Evolutionary conservation across 2,797 vertebrate species (phyloP), one percentile per base, ranked within the genome.

Genomic region (Ceryle rudis): DNA sequence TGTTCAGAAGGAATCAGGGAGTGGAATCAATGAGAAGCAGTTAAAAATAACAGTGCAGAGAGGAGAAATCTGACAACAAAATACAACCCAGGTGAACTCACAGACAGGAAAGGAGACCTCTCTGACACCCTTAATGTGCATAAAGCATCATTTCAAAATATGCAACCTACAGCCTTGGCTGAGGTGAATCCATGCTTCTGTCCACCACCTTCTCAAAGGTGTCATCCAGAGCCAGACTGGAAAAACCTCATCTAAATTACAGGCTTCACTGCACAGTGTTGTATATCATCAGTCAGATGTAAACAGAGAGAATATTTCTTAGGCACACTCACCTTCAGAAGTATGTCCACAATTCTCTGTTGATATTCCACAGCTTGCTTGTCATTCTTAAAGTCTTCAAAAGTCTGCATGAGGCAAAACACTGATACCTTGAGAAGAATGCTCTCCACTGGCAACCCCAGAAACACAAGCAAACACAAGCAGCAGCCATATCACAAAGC

Each of bases 351-450:
- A 75, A 99, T 99, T 95, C 99, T 98, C 96, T 99, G 99, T 89
- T 99, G 99, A 96, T 99, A 99, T 87, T 99, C 99, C 79, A 99
- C 98, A 72, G 99, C 99, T 98, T 99, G 99, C 90, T 99, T 99
- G 97, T 99, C 99, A 95, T 99, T 99, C 97, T 99, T 99, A 91
- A 99, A 99, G 97, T 99, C 99, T 97, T 99, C 99, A 98, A 99
- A 99, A 33, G 99, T 99, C 99, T 99, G 95, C 85, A 95, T 90
- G 67, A 86, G 26, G 81, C 23, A 96, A 96, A 86, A 93, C 91
- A 83, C 10, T 37, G 60, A 87, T 66, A 93, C 18, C 25, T 86
- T 95, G 58, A 91, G 44, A 86, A 94, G 74, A 61, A 84, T 42
- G 67, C 12, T 85, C 33, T 81, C 42, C 55, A 33, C 52, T 60